Percentiles rank a stretch among this genome's conserved stretches.
phyloP scores from a whole-genome alignment of 2,888 invertebrate genomes.

The Phaedon cochleariae region DNA sequence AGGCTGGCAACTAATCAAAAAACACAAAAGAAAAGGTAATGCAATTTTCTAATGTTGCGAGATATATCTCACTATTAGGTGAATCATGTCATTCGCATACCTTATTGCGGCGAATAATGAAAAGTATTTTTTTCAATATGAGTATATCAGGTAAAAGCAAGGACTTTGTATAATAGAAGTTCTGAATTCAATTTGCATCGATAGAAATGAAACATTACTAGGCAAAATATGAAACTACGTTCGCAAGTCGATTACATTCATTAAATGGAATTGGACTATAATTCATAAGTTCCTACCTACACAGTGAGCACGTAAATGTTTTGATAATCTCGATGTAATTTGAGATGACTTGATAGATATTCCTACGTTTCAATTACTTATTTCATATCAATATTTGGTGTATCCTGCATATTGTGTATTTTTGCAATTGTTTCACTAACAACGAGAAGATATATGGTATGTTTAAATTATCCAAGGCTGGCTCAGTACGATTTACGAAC shows the following conservation, averaged over 20 bases:
- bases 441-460: no score
- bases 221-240: slow-evolving; percentile 4
- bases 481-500: no score
- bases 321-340: no score
- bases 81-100: slow-evolving; percentile 29
- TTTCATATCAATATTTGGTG: no score
- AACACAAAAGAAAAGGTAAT: slow-evolving; percentile 28
- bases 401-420: no score
- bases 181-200: slow-evolving; percentile 19
- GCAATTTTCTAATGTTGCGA: slow-evolving; percentile 28
- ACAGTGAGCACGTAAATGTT: no score
- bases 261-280: slow-evolving; percentile 4
- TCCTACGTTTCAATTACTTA: no score
- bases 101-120: slow-evolving; percentile 22
- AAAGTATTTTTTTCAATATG: slow-evolving; percentile 23
- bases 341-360: no score
- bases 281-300: background rate
- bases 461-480: no score
- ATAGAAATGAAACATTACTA: slow-evolving; percentile 14
- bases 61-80: slow-evolving; percentile 19
- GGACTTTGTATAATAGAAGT: slow-evolving; percentile 27
- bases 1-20: slow-evolving; percentile 25
- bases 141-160: slow-evolving; percentile 25
- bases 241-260: background rate
- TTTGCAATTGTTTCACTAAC: no score